Evolutionary conservation across 2,888 invertebrate species (phyloP), one percentile per base, ranked within the genome.

Genomic region (Coelopa pilipes): DNA sequence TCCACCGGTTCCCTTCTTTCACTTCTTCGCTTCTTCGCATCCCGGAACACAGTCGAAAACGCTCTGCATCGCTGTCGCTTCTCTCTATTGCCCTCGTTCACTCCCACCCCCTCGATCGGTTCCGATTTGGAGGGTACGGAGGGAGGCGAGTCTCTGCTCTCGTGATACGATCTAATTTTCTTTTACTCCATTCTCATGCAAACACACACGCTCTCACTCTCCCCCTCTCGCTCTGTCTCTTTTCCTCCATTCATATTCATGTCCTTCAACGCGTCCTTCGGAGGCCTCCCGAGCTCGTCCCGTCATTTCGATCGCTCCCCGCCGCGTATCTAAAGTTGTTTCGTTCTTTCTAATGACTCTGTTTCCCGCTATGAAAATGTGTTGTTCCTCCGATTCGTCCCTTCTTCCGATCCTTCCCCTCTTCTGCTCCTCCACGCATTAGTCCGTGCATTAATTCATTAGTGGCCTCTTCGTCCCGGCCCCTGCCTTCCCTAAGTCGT

Each of bases 271-370:
- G 34, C 34, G 34, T 34, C 34, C 34, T 34, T 34, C 34, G 34
- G 34, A 2, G 2, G 34, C 34, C 34, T 34, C 34, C 34, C 34
- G 34, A 34, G 34, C 34, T 34, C 34, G 4, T 7, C 7, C 7
- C 34, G 34, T 34, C 7, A 34, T 34, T 34, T 34, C 34, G 34
- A 34, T 34, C 34, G 34, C 15, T 53, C 53, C 53, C n/a, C 53
- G 53, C n/a, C 53, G n/a, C 53, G n/a, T 53, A 53, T 53, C 53
- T 53, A 53, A 53, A 53, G 53, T 53, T 53, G 53, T 53, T 53
- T 15, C 53, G 53, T 53, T 53, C n/a, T 53, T 53, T n/a, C n/a
- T 53, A 15, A 53, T 15, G 13, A 53, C 15, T n/a, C 15, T 9
- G 15, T 13, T 53, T 53, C n/a, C n/a, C 53, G n/a, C 10, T 53